A percentile compares a stretch with the other conserved stretches of the same genome.
Conservation (phyloP, 2,113 vertebrate species). For the Amphiprion percula region DNA sequence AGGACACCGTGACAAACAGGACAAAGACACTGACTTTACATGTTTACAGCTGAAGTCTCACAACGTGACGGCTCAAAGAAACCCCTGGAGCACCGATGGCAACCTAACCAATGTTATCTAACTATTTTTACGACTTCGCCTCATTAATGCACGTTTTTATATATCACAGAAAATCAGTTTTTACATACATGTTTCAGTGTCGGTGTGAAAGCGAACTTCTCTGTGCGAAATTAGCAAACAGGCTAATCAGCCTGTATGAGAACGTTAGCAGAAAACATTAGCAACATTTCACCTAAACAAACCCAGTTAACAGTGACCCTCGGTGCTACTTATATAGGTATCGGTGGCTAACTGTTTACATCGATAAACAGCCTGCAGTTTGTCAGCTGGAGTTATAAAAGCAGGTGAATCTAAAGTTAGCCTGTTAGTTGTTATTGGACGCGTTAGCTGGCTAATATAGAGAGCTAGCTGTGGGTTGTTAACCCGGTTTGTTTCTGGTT, state of each 20-base stretch:
- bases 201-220: background rate
- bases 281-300: slow-evolving; percentile 12
- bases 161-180: no score
- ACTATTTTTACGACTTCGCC: no score
- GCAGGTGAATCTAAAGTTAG: slow-evolving; percentile 35
- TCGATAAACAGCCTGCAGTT: background rate
- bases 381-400: background rate
- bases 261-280: slow-evolving; percentile 21
- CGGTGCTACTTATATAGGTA: background rate
- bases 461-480: slow-evolving; percentile 32
- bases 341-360: background rate
- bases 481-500: slow-evolving; percentile 6
- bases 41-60: no score
- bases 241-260: slow-evolving; percentile 17
- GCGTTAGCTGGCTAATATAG: slow-evolving; percentile 43
- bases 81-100: no score
- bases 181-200: no score
- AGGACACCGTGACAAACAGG: no score
- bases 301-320: background rate
- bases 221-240: slow-evolving; percentile 28
- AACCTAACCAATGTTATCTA: no score
- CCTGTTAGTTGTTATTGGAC: slow-evolving; percentile 8
- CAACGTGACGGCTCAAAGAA: no score
- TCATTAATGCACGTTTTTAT: no score
- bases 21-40: no score